Conservation (phyloP, 2,113 vertebrate genomes). For the Anolis sagrei region DNA sequence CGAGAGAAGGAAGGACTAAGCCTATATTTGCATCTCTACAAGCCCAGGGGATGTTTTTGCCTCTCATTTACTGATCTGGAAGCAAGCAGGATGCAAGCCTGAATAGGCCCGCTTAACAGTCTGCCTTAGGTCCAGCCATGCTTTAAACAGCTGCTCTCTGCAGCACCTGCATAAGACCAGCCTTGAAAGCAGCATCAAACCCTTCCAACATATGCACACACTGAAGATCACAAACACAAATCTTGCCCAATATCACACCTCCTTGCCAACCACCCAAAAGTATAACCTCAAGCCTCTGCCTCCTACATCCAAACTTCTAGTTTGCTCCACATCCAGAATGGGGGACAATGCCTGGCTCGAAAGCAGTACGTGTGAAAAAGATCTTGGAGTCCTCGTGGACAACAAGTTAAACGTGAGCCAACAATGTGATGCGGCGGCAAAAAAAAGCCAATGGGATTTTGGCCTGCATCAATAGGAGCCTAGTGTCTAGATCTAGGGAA, state of each 20-base stretch:
- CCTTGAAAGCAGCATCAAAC: not conserved
- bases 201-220: not conserved
- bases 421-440: too few species aligned
- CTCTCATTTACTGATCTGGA: not conserved
- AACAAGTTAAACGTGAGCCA: too few species aligned
- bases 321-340: too few species aligned
- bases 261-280: not conserved
- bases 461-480: too few species aligned
- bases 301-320: not conserved
- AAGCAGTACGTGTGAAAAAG: too few species aligned
- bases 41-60: not conserved
- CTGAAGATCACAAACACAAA: not conserved
- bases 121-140: not conserved
- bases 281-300: not conserved
- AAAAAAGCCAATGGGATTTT: too few species aligned
- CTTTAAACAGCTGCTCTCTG: not conserved
- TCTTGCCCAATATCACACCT: not conserved
- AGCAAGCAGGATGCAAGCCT: not conserved
- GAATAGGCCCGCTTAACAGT: too few species aligned
- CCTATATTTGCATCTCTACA: not conserved
- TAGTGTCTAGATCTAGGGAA: too few species aligned
- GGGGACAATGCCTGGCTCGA: too few species aligned
- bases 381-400: too few species aligned
- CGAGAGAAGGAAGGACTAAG: not conserved
- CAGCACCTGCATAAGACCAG: not conserved